Percentiles rank a stretch among this genome's conserved stretches.
Evolutionary conservation across 1,140 invertebrate genomes (phyloP).

Genomic region (Drosophila seguyi): DNA sequence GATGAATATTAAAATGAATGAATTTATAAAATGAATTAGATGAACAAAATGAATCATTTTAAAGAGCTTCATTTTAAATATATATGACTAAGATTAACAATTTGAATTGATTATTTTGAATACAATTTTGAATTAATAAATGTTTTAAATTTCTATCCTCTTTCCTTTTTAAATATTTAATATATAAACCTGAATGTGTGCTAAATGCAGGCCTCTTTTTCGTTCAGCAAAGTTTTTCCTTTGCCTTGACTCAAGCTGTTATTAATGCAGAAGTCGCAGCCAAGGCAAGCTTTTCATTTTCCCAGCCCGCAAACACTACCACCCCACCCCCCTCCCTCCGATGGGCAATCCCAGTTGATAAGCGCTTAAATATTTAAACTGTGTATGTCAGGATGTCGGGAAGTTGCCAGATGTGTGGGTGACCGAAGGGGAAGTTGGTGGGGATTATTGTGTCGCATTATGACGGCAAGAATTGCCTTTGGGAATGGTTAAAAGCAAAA

Average conservation of each 20-base stretch:
- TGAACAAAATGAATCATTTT: background rate
- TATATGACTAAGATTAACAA: background rate
- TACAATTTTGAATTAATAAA: background rate
- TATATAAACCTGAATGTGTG: background rate
- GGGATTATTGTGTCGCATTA: conserved; percentile 53
- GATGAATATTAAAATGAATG: too few relatives aligned
- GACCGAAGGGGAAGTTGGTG: conserved; percentile 13
- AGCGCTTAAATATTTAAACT: conserved; percentile 59
- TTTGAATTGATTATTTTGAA: background rate
- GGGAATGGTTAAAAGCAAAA: conserved; percentile 24
- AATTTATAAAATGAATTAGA: background rate
- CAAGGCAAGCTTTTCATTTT: conserved; percentile 20
- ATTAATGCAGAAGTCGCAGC: conserved; percentile 41
- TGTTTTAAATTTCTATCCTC: background rate
- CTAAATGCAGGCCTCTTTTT: conserved; percentile 3
- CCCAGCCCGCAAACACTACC: background rate
- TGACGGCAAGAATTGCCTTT: conserved; percentile 54
- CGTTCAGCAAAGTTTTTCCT: conserved; percentile 1
- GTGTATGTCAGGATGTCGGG: conserved; percentile 34
- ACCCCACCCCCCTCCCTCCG: background rate
- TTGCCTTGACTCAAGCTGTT: conserved; percentile 21
- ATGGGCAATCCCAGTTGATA: conserved; percentile 53
- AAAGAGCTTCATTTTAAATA: background rate
- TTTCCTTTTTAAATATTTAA: background rate
- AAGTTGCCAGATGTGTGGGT: conserved; percentile 41